phyloP scores from a whole-genome alignment of 2,888 invertebrate species.

The Pachliopta kotzebuea region DNA sequence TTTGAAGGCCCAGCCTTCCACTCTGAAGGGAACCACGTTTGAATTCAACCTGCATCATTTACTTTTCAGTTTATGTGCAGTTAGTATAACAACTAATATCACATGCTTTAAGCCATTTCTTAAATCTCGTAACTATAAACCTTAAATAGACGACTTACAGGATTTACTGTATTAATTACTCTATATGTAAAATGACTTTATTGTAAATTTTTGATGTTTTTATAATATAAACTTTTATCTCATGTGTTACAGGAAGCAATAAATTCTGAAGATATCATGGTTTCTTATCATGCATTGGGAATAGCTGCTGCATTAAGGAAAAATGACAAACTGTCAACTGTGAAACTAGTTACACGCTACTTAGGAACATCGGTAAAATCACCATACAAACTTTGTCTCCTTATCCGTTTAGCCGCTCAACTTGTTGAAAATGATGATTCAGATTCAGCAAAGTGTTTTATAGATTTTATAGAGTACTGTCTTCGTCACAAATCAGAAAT shows the following conservation, averaged over 20 bases:
- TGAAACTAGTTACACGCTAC: constrained; percentile 95
- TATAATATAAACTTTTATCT: neutral
- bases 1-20: too few relatives aligned
- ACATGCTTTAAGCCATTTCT: too few relatives aligned
- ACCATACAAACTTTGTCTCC: constrained; percentile 96
- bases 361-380: constrained; percentile 92
- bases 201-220: too few relatives aligned
- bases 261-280: constrained; percentile 86
- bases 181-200: too few relatives aligned
- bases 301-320: constrained; percentile 96
- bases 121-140: too few relatives aligned
- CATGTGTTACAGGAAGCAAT: constrained; percentile 63
- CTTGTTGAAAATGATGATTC: constrained; percentile 94
- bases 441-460: constrained; percentile 86
- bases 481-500: constrained; percentile 98
- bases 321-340: constrained; percentile 96
- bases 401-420: constrained; percentile 97
- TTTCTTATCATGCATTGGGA: constrained; percentile 98
- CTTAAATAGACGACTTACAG: too few relatives aligned
- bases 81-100: too few relatives aligned
- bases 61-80: too few relatives aligned
- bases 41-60: too few relatives aligned
- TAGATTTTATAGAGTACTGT: constrained; percentile 96
- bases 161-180: too few relatives aligned
- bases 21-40: too few relatives aligned